Base-by-base conservation (phyloP, 2,888 invertebrate genomes). In the Hartigia nigra region DNA sequence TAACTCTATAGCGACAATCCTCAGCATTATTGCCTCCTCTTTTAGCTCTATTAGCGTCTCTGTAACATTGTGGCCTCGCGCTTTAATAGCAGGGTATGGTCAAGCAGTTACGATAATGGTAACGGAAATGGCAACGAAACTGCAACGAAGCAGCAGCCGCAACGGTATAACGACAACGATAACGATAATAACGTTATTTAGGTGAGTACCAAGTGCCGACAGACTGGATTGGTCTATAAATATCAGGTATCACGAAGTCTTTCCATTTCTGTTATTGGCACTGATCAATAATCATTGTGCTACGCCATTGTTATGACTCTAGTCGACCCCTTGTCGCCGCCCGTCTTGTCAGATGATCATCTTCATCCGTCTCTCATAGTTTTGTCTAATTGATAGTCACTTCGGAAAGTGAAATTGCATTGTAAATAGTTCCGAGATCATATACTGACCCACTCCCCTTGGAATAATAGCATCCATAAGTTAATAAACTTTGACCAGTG, bases 1-100 rank as follows among this genome's bases (percentile, higher is more conserved):
- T 90, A 90, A 91, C 88, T 90, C 89, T 89, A 88, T 88, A 87
- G 88, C 80, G 84, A 90, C 84, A 84, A 86, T 88, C 82, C 81
- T 86, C 84, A 81, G 82, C 78, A 84, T 87, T 86, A 87, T 83
- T 82, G 83, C 55, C 55, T 23, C 9, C 55, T 55, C 55, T 55
- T 55, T 55, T 55, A 55, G 55, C 55, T 55, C 55, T 55, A 55
- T 55, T 23, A 23, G 55, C 55, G 55, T 9, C 55, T 55, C 23
- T 23, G 55, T 9, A 55, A 23, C 55, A 9, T 23, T 55, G 55
- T 9, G 23, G 55, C 23, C 55, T 55, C 9, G 23, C 23, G 55
- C 55, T 55, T 23, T 55, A 70, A 55, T 31, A 37, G 39, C 36
- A 74, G 55, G 34, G 37, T 74, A 76, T 12, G 36, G 70, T 14